Evolutionary conservation across 2,888 invertebrate genomes (phyloP), one percentile per base, ranked within the genome.

Genomic region (Eupithecia subfuscata): DNA sequence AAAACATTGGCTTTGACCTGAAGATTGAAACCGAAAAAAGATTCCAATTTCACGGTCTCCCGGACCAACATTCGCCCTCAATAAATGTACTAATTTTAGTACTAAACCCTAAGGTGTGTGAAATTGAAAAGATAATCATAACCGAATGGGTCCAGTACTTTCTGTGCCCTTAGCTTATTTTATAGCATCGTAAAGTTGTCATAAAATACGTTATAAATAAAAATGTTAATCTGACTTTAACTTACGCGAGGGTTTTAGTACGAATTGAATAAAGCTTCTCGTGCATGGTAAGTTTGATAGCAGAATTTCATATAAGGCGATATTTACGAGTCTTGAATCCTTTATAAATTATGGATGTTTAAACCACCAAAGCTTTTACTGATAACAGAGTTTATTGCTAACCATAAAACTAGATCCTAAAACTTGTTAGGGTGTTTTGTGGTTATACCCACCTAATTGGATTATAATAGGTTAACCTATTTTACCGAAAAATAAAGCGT

Each of bases 21-120:
- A 73, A 71, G 78, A 71, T 60, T 60, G 22, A 60, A 11, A n/a
- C 22, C 74, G 70, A 79, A 81, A 78, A 77, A 77, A 76, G 75
- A 77, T 70, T 79, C 78, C 79, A 81, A 82, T 81, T 82, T 81
- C 75, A 80, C 81, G 79, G 81, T 81, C 75, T 76, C 77, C 77
- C 79, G 77, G 30, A 63, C 30, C 63, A 16, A 18, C 18, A 18
- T 16, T 68, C 43, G 22, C 3, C 43, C 43, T 63, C 76, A 79
- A 78, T 76, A 48, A 79, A 77, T 71, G 70, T 78, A 43, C 68
- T 65, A 64, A 69, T 72, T 73, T 56, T 5, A 43, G 68, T 56
- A 30, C 12, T 56, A 43, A 68, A 68, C 56, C 52, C 22, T 68
- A 18, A 69, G 60, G 68, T 40, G 56, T 71, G 48, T 72, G 60